Conservation (phyloP, 2,113 vertebrate species). For the Istiophorus platypterus region DNA sequence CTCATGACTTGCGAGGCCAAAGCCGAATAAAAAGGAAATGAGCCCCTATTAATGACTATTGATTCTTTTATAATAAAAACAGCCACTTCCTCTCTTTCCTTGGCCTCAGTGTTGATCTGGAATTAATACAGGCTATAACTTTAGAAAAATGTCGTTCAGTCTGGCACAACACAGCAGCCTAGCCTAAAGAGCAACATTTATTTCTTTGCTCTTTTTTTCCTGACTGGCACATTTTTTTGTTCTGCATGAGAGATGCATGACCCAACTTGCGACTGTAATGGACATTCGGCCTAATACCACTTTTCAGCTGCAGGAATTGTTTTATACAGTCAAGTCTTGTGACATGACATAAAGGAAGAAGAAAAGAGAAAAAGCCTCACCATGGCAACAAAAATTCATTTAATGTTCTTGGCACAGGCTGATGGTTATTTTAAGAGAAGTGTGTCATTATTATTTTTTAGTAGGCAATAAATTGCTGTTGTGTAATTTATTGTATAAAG, state of each 20-base stretch:
- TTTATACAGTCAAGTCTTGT: constrained; percentile 21
- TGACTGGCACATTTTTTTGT: constrained; percentile 39
- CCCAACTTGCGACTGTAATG: constrained; percentile 9
- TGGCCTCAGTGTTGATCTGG: constrained; percentile 57
- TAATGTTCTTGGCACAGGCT: constrained; percentile 22
- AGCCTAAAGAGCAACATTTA: constrained; percentile 32
- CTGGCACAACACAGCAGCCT: constrained; percentile 14
- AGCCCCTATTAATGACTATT: constrained; percentile 77
- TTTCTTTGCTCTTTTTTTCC: constrained; percentile 15
- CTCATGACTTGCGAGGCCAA: constrained; percentile 65
- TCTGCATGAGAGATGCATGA: constrained; percentile 17
- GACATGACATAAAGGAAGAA: constrained; percentile 46
- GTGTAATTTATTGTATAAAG: background rate
- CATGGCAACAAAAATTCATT: constrained; percentile 67
- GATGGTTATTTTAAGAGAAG: constrained; percentile 60
- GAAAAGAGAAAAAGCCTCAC: constrained; percentile 47
- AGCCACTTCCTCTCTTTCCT: constrained; percentile 68
- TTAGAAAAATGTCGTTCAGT: constrained; percentile 46
- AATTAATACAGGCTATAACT: constrained; percentile 58
- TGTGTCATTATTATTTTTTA: constrained; percentile 8
- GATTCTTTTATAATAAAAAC: constrained; percentile 77
- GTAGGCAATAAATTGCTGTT: background rate
- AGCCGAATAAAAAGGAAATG: constrained; percentile 79
- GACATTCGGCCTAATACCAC: constrained; percentile 8
- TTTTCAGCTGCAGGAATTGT: constrained; percentile 45